Evolutionary conservation across 2,113 vertebrate species (phyloP), one percentile per base, ranked within the genome.

Genomic region (Thymallus thymallus): DNA sequence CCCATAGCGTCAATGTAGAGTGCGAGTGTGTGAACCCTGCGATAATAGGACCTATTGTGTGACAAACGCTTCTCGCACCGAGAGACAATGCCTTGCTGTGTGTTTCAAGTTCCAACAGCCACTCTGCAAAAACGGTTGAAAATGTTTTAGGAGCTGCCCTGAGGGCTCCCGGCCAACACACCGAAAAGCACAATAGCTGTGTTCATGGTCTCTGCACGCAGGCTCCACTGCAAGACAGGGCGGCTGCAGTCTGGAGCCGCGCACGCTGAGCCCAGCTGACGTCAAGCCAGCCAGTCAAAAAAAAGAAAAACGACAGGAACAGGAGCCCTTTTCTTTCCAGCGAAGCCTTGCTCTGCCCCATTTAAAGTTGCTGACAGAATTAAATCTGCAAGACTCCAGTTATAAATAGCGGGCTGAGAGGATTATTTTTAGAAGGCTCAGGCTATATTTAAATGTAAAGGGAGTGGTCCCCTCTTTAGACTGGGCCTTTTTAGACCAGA

Each of bases 341-440:
- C 6, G n/a, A 30, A 35, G 64, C 18, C n/a, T 72, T 72, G 65
- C 68, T 68, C 64, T 30, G 64, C 64, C 26, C 18, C 26, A 20
- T 66, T 66, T 26, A 32, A 66, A 18, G 24, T 66, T 62, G 55
- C 66, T 66, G 64, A 66, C 64, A 66, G 64, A 69, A 51, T 55
- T 35, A 29, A 51, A 71, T 35, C 6, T n/a, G 56, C n/a, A 22
- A 9, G 16, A n/a, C n/a, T 22, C 56, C 56, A 22, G 0, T 71
- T 86, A 84, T 72, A 82, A 85, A 87, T 85, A 84, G 58, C 80
- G 51, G 6, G 32, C 58, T n/a, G 9, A 22, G 0, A 0, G 23
- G 9, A 67, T 55, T 87, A 87, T 87, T 87, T 87, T 84, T 84
- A 74, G 69, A 16, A 58, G 1, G 60, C 72, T 82, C 51, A 68